phyloP scores from a whole-genome alignment of 2,888 invertebrate species.

The Charanyca ferruginea region DNA sequence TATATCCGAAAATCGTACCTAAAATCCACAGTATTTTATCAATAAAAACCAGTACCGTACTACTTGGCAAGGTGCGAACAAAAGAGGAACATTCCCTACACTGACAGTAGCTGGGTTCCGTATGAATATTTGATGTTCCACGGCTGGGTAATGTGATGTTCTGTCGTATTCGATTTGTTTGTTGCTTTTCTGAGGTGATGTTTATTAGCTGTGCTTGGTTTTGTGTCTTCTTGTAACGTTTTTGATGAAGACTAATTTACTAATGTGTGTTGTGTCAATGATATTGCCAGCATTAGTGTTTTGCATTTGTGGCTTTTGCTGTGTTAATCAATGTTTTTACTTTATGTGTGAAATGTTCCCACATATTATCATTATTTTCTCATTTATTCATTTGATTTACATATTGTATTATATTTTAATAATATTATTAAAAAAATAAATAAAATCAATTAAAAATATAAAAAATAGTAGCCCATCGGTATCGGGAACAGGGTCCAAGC shows the following conservation, averaged over 20 bases:
- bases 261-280: background rate
- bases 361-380: too few relatives aligned
- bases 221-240: background rate
- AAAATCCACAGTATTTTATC: constrained; percentile 64
- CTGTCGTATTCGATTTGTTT: constrained; percentile 37
- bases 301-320: too few relatives aligned
- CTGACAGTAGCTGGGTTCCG: constrained; percentile 58
- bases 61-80: constrained; percentile 64
- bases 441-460: too few relatives aligned
- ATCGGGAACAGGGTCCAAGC: too few relatives aligned
- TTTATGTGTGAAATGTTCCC: too few relatives aligned
- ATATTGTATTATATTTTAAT: too few relatives aligned
- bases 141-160: constrained; percentile 63
- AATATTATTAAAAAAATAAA: too few relatives aligned
- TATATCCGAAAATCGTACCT: background rate
- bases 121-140: constrained; percentile 70
- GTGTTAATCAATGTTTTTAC: too few relatives aligned
- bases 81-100: constrained; percentile 69
- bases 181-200: constrained; percentile 13
- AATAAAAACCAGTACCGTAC: constrained; percentile 63
- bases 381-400: too few relatives aligned
- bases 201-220: background rate
- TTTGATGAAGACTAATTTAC: background rate
- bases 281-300: too few relatives aligned
- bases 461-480: too few relatives aligned